Conservation (phyloP, 2,113 vertebrate species). For the Neofelis nebulosa region DNA sequence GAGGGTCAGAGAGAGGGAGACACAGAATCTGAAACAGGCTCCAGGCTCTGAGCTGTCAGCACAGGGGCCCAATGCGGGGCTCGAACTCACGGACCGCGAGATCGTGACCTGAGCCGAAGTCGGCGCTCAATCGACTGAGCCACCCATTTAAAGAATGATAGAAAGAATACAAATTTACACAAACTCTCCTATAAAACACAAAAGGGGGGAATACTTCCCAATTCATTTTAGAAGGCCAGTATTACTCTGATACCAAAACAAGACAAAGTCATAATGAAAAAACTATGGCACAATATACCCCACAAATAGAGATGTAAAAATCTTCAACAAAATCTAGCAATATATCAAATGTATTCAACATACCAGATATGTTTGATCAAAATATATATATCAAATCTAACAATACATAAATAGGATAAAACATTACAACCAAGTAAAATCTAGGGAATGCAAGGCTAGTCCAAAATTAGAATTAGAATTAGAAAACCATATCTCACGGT, state of each 20-base stretch:
- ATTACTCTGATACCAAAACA: not conserved
- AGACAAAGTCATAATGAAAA: not conserved
- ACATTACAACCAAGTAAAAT: not conserved
- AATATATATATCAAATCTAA: not conserved
- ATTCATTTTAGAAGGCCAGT: not conserved
- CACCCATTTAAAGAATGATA: not conserved
- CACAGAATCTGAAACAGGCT: too few species aligned
- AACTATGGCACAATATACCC: not conserved
- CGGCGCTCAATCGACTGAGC: too few species aligned
- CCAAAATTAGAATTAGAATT: not conserved
- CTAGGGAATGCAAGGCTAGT: not conserved
- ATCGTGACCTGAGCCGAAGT: too few species aligned
- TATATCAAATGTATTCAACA: not conserved
- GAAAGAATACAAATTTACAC: not conserved
- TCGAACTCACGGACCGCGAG: too few species aligned
- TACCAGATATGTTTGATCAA: not conserved
- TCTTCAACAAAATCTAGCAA: not conserved
- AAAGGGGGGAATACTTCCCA: not conserved
- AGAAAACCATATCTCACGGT: not conserved
- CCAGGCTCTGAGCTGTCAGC: too few species aligned
- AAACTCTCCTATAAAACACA: not conserved
- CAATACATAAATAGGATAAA: not conserved
- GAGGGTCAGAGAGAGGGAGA: too few species aligned
- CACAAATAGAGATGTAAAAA: not conserved
- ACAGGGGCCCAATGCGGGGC: too few species aligned